Evolutionary conservation across 2,113 vertebrate genomes (phyloP).

Genomic region (Agapornis roseicollis): DNA sequence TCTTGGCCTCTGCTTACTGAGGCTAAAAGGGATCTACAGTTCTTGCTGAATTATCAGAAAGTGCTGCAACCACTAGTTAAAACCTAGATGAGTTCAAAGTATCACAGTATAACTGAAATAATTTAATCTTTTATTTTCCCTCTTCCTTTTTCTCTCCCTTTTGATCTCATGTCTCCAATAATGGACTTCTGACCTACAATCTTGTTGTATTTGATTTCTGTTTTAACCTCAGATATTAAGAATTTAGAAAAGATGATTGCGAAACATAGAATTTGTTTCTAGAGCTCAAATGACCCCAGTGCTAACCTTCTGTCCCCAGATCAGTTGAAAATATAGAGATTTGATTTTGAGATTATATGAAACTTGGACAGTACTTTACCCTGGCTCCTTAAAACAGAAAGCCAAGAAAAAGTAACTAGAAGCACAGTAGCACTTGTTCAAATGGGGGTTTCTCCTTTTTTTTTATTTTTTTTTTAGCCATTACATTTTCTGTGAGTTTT

Average conservation of each 20-base stretch:
- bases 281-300: neutral
- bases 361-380: neutral
- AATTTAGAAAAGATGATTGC: neutral
- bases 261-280: neutral
- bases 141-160: neutral
- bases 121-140: neutral
- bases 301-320: neutral
- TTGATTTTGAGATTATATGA: neutral
- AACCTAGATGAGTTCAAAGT: neutral
- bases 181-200: neutral
- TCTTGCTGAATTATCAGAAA: slow-evolving; percentile 29
- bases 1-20: neutral
- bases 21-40: neutral
- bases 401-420: neutral
- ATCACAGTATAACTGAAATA: neutral
- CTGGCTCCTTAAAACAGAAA: neutral
- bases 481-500: neutral
- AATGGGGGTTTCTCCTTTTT: neutral
- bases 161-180: neutral
- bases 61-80: neutral
- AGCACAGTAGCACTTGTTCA: neutral
- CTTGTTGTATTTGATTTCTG: neutral
- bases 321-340: neutral
- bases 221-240: neutral
- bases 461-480: neutral